Conservation (phyloP, 2,113 vertebrate genomes). For the Beaufortia kweichowensis region DNA sequence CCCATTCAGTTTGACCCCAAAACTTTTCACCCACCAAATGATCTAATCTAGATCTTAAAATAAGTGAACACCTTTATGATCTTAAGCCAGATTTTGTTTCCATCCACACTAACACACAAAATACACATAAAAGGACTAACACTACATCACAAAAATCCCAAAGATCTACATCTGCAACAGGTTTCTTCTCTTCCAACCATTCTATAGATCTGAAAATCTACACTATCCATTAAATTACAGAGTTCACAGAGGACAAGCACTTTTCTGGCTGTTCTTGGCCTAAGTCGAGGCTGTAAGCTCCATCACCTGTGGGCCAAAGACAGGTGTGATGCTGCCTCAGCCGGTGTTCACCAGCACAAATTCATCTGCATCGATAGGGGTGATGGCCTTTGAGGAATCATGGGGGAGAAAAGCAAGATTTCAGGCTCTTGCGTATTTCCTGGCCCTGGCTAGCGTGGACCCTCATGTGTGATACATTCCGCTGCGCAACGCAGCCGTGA, state of each 20-base stretch:
- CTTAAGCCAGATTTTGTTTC: background rate
- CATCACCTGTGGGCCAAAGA: slow-evolving; percentile 65
- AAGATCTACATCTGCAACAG: background rate
- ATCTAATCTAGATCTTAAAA: too few relatives aligned
- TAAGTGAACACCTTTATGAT: too few relatives aligned
- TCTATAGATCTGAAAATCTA: background rate
- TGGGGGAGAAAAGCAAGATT: slow-evolving; percentile 60
- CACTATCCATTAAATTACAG: slow-evolving; percentile 14
- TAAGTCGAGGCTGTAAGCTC: background rate
- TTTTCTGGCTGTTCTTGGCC: slow-evolving; percentile 32
- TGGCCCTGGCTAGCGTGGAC: slow-evolving; percentile 60
- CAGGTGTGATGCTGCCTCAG: slow-evolving; percentile 64
- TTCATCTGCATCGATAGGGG: slow-evolving; percentile 63
- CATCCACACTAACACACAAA: background rate
- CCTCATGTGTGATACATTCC: slow-evolving; percentile 72
- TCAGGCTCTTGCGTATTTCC: slow-evolving; percentile 61
- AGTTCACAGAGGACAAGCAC: slow-evolving; percentile 25
- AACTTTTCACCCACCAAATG: too few relatives aligned
- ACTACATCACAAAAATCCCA: background rate
- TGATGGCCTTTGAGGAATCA: slow-evolving; percentile 56
- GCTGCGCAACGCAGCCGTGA: slow-evolving; percentile 67
- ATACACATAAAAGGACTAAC: background rate
- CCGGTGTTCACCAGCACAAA: slow-evolving; percentile 52
- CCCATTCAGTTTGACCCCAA: too few relatives aligned
- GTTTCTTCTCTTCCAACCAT: background rate